phyloP scores from a whole-genome alignment of 2,888 invertebrate species.

The Nomada ruficornis region DNA sequence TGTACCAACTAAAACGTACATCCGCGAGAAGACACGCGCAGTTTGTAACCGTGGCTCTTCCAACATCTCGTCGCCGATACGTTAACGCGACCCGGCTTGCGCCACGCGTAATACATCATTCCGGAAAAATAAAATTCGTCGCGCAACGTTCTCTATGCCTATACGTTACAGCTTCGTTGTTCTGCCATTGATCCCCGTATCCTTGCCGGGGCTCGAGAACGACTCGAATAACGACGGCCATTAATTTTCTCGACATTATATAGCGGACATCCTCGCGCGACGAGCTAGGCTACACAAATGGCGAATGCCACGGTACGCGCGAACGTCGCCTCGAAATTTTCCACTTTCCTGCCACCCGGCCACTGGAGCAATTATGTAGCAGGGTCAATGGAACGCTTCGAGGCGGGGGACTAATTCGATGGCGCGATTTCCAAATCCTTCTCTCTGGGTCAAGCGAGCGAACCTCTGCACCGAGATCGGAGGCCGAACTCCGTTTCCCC shows the following conservation, averaged over 20 bases:
- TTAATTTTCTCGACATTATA: conserved; percentile 70
- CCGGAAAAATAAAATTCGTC: conserved; percentile 64
- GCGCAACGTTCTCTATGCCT: conserved; percentile 51
- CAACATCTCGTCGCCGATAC: conserved; percentile 62
- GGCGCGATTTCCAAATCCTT: not conserved
- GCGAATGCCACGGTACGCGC: conserved; percentile 40
- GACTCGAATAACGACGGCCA: conserved; percentile 71
- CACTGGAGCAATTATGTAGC: conserved; percentile 8
- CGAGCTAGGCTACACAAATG: conserved; percentile 55
- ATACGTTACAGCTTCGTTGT: conserved; percentile 56
- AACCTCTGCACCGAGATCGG: not conserved
- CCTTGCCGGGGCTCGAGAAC: conserved; percentile 59
- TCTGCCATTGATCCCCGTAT: conserved; percentile 61
- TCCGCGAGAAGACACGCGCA: conserved; percentile 26
- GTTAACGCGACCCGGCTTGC: conserved; percentile 34
- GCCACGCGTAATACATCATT: conserved; percentile 59
- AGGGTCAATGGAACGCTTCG: conserved; percentile 9
- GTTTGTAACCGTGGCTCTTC: conserved; percentile 21
- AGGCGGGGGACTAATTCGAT: not conserved
- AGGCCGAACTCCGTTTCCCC: too few relatives aligned
- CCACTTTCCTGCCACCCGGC: conserved; percentile 38
- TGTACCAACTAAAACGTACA: conserved; percentile 22
- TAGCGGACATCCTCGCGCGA: conserved; percentile 66
- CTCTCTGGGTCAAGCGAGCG: not conserved
- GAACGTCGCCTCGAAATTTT: conserved; percentile 39